Conservation (phyloP, 2,888 invertebrate species). For the Himalopsyche tibetana region DNA sequence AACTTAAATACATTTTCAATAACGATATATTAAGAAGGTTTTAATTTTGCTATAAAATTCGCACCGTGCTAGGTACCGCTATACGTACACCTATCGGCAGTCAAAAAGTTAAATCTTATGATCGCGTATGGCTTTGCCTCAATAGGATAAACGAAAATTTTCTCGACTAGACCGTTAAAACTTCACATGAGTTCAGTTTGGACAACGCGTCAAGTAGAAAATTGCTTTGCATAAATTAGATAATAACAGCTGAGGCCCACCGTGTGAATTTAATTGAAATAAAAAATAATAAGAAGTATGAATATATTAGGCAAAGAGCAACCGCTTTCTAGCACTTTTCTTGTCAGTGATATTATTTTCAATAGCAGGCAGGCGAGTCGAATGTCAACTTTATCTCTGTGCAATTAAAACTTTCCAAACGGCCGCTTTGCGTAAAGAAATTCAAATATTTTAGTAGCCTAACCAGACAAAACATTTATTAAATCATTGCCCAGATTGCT, state of each 20-base stretch:
- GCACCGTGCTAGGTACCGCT: no score
- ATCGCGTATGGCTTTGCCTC: no score
- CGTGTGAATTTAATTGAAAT: slow-evolving; percentile 36
- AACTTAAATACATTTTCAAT: no score
- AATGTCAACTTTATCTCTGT: slow-evolving; percentile 27
- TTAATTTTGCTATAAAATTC: no score
- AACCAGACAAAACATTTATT: slow-evolving; percentile 16
- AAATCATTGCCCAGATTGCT: background rate
- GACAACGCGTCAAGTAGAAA: no score
- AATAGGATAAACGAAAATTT: no score
- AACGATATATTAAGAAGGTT: no score
- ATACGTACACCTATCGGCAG: no score
- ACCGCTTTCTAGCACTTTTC: slow-evolving; percentile 41
- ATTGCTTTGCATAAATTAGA: no score
- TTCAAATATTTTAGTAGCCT: background rate
- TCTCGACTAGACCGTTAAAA: no score
- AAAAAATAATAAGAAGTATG: background rate
- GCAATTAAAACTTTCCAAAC: slow-evolving; percentile 34
- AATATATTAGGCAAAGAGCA: slow-evolving; percentile 15
- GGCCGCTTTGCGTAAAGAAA: background rate
- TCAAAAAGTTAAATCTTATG: no score
- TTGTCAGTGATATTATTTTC: background rate
- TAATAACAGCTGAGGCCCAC: background rate
- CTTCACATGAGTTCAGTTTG: no score
- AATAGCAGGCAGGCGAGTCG: background rate